These are phyloP conservation scores for Rhagoletis pomonella DNA, from an alignment of 1,140 invertebrate species.

Conservation along the genomic window DNA sequence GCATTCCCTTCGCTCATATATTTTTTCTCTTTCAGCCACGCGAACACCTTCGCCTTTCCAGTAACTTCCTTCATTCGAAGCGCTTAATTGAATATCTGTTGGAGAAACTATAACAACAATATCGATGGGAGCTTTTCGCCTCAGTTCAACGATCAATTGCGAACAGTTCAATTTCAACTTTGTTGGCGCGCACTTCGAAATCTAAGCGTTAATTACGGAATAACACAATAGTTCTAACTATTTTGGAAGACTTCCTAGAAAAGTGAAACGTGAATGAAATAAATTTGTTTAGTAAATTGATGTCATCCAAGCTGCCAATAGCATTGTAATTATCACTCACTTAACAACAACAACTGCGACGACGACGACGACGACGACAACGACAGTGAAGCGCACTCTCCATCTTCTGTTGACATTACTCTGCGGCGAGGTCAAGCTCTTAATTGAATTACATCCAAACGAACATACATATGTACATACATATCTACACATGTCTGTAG, in stretches of 20 bases:
- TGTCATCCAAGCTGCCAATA: neutral
- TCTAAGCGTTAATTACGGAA: neutral
- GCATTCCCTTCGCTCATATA: neutral
- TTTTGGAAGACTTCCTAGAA: neutral
- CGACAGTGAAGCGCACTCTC: neutral
- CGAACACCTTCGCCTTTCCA: conserved; percentile 20
- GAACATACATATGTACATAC: neutral
- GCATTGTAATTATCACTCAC: conserved; percentile 35
- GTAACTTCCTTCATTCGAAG: conserved; percentile 21
- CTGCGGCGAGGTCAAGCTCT: conserved; percentile 26
- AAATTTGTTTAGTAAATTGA: conserved; percentile 20
- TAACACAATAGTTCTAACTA: neutral
- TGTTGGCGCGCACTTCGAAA: conserved; percentile 27
- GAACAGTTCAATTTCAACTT: conserved; percentile 30
- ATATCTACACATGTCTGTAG: too few species aligned
- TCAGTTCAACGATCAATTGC: neutral
- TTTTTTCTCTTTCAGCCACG: neutral
- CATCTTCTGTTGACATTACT: neutral
- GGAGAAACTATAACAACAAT: neutral
- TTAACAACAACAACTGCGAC: conserved; percentile 8
- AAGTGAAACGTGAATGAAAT: neutral
- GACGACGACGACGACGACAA: too few species aligned
- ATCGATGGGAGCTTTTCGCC: neutral
- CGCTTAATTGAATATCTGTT: neutral
- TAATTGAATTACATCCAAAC: conserved; percentile 21